Percentiles rank a stretch among this genome's conserved stretches.
Conservation (phyloP, 2,113 vertebrate genomes). For the Eulacestoma nigropectus region DNA sequence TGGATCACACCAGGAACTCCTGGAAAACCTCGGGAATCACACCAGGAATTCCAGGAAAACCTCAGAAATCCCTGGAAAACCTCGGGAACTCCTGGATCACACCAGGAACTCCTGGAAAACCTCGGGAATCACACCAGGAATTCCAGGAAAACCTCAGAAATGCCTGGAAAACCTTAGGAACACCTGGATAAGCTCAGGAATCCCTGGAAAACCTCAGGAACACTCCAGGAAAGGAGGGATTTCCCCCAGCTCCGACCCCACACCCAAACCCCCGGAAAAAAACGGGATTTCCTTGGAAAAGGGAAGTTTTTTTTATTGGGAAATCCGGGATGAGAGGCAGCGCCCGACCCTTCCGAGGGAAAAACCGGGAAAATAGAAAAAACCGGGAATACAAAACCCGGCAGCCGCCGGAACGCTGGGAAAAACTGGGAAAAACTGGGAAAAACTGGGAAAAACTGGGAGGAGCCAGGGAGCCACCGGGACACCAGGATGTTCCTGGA, state of each 20-base stretch:
- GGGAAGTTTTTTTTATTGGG: background rate
- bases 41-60: too few species aligned
- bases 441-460: background rate
- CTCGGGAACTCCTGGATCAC: too few species aligned
- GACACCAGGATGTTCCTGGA: background rate
- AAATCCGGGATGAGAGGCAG: background rate
- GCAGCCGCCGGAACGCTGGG: too few species aligned
- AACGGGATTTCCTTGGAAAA: background rate
- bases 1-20: too few species aligned
- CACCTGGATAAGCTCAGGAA: background rate
- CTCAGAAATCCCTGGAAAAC: too few species aligned
- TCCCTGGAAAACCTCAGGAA: too few species aligned
- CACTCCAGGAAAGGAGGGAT: background rate
- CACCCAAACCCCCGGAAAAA: too few species aligned
- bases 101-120: too few species aligned
- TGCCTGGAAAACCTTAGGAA: too few species aligned
- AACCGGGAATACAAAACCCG: background rate
- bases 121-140: too few species aligned
- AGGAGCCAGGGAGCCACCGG: background rate
- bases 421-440: background rate
- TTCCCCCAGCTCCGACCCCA: rapidly evolving
- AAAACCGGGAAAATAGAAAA: background rate
- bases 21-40: too few species aligned
- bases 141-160: too few species aligned
- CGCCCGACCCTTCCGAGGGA: background rate